A percentile compares a stretch with the other conserved stretches of the same genome.
These are phyloP conservation scores for Tanytarsus gracilentus DNA, from an alignment of 2,888 invertebrate species.

Conservation along the genomic window DNA sequence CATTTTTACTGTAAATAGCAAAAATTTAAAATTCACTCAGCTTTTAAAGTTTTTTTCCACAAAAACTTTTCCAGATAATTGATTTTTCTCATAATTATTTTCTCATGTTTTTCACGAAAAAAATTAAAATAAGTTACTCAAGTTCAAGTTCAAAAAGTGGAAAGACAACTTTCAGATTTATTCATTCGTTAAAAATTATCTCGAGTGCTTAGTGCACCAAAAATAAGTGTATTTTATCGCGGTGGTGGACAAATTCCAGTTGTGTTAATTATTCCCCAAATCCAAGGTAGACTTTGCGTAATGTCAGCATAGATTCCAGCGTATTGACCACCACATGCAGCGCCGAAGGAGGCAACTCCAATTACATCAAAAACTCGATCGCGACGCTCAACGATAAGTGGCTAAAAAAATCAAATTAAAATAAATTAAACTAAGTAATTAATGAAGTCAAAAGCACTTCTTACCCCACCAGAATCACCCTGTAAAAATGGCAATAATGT, in stretches of 20 bases:
- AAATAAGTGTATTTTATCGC: background rate
- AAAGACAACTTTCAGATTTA: no score
- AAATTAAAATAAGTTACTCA: no score
- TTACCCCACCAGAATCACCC: background rate
- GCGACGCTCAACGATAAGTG: background rate
- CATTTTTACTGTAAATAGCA: no score
- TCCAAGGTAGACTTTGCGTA: constrained; percentile 28
- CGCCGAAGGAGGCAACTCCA: constrained; percentile 30
- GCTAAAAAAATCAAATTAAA: constrained; percentile 5
- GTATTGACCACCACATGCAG: constrained; percentile 25
- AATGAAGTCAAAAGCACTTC: background rate
- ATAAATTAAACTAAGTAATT: background rate
- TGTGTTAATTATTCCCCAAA: constrained; percentile 1
- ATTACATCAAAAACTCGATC: background rate
- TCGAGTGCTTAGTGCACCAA: no score
- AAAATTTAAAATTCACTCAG: no score
- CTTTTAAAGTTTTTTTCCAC: no score
- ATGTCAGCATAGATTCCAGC: constrained; percentile 29
- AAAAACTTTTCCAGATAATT: no score
- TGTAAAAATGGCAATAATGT: background rate
- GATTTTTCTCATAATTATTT: no score
- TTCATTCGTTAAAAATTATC: no score
- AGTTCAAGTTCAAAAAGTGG: background rate
- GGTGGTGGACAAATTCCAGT: constrained; percentile 6
- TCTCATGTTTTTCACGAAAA: no score